A percentile compares a stretch with the other conserved stretches of the same genome.
Evolutionary conservation across 2,797 vertebrate species (phyloP).

Genomic region (Scarus forsteni): DNA sequence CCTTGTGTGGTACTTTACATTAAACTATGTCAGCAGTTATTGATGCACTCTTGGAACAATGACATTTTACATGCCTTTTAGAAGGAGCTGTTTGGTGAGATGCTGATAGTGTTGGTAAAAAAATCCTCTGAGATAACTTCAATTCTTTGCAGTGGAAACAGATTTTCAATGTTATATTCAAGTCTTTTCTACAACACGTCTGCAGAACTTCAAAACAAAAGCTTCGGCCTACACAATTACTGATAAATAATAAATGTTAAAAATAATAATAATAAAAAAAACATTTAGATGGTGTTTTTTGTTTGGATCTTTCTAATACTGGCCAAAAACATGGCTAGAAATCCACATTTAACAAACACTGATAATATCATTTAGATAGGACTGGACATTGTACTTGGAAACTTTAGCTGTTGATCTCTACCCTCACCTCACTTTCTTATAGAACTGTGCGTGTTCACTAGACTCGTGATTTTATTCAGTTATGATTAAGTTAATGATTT

Average conservation of each 20-base stretch:
- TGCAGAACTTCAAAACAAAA: neutral
- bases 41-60: slow-evolving; percentile 84
- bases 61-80: slow-evolving; percentile 78
- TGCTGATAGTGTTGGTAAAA: slow-evolving; percentile 26
- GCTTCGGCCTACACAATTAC: neutral
- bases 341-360: no score
- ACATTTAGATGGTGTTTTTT: no score
- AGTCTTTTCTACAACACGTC: neutral
- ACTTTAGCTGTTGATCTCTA: no score
- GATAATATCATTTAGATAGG: no score
- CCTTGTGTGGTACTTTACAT: slow-evolving; percentile 79
- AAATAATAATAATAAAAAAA: no score
- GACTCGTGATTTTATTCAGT: no score
- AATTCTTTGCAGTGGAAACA: slow-evolving; percentile 11
- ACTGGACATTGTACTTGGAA: no score
- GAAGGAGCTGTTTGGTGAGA: slow-evolving; percentile 57
- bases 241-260: neutral
- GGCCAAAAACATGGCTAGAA: no score
- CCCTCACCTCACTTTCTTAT: no score
- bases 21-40: slow-evolving; percentile 87
- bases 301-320: no score
- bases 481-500: no score
- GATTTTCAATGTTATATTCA: slow-evolving; percentile 4
- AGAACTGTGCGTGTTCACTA: no score
- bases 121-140: slow-evolving; percentile 37